These are phyloP conservation scores for Rhagonycha fulva DNA, from an alignment of 2,888 invertebrate species.

Conservation along the genomic window DNA sequence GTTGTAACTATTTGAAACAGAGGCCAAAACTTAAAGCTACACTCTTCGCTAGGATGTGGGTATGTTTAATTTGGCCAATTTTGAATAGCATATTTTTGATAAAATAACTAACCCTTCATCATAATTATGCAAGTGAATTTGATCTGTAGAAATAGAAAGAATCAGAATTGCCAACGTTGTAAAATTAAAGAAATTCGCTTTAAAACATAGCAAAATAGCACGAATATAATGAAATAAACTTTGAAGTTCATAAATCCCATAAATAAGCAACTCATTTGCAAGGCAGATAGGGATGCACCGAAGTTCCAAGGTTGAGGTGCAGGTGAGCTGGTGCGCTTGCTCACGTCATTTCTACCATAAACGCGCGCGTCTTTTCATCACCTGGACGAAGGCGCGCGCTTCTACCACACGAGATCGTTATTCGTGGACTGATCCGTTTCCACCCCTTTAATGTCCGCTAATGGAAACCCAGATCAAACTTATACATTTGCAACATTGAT, in stretches of 20 bases:
- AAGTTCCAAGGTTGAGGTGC: slow-evolving; percentile 48
- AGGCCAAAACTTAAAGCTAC: background rate
- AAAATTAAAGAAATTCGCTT: background rate
- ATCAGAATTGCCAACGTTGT: background rate
- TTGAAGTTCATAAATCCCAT: slow-evolving; percentile 57
- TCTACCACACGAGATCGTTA: slow-evolving; percentile 53
- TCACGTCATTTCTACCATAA: slow-evolving; percentile 32
- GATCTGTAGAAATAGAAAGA: background rate
- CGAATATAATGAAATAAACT: slow-evolving; percentile 36
- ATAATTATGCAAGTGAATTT: background rate
- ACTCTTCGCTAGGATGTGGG: background rate
- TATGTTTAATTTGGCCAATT: background rate
- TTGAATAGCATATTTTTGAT: background rate
- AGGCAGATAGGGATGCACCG: slow-evolving; percentile 55
- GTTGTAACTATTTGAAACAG: background rate
- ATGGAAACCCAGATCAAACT: slow-evolving; percentile 46
- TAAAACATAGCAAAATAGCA: slow-evolving; percentile 9
- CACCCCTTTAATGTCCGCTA: slow-evolving; percentile 52
- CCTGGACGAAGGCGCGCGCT: slow-evolving; percentile 41
- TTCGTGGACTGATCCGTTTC: slow-evolving; percentile 53
- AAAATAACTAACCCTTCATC: background rate
- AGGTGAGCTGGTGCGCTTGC: slow-evolving; percentile 35
- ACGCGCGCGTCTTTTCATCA: slow-evolving; percentile 39
- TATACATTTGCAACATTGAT: slow-evolving; percentile 19
- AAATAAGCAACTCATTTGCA: slow-evolving; percentile 56